These are phyloP conservation scores for Brachyhypopomus occidentalis DNA, from an alignment of 2,113 vertebrate species.

Conservation along the genomic window DNA sequence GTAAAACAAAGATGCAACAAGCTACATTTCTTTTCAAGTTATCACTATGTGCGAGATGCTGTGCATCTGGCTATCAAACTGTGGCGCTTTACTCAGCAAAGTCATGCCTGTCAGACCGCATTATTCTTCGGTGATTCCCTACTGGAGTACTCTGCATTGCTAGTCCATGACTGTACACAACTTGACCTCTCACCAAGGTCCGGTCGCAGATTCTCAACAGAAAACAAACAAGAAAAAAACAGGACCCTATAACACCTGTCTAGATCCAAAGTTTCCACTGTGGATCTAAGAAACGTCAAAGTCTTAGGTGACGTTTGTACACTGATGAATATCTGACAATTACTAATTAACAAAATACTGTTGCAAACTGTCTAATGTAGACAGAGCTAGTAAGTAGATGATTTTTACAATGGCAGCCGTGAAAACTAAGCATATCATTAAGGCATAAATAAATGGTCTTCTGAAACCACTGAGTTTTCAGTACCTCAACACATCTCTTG, in stretches of 20 bases:
- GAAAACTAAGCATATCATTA: not conserved
- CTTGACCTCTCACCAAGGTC: slow-evolving; percentile 55
- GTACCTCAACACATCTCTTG: not conserved
- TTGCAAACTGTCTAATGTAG: not conserved
- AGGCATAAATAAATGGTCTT: not conserved
- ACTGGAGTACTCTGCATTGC: slow-evolving; percentile 45
- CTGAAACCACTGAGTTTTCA: not conserved
- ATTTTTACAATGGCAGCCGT: not conserved
- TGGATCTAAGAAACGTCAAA: not conserved
- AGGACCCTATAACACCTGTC: slow-evolving; percentile 11
- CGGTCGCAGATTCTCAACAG: slow-evolving; percentile 5
- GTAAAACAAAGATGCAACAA: not conserved
- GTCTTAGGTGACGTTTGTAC: not conserved
- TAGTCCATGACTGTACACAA: slow-evolving; percentile 53
- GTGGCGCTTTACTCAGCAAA: slow-evolving; percentile 49
- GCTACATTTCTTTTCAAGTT: no score
- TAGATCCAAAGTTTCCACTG: not conserved
- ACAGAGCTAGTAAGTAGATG: not conserved
- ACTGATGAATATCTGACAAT: not conserved
- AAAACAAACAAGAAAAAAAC: not conserved
- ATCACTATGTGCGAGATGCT: not conserved
- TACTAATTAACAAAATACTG: not conserved
- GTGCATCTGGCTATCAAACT: slow-evolving; percentile 8
- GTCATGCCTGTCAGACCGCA: slow-evolving; percentile 61
- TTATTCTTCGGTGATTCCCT: slow-evolving; percentile 56